These are phyloP conservation scores for Cassiopea andromeda DNA, from an alignment of 30 jellyfish, hydroid and myxozoan species.

Conservation along the genomic window DNA sequence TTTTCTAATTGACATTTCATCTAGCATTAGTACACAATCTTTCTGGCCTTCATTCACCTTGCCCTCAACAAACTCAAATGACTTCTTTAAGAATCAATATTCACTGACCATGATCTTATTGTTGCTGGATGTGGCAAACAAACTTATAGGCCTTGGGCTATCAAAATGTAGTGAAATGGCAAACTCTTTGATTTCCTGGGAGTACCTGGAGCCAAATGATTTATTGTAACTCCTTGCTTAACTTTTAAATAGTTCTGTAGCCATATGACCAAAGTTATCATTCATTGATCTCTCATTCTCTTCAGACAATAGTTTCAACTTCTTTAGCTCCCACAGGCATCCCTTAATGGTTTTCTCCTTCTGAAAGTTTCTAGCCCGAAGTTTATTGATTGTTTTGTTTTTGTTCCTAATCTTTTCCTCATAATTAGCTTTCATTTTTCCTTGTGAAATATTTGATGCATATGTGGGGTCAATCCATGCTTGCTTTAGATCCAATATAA, in stretches of 20 bases:
- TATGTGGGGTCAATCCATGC: too few species aligned
- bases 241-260: slow-evolving; percentile 4
- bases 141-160: slow-evolving; percentile 38
- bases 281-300: background rate
- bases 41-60: slow-evolving; percentile 4
- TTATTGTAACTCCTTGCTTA: background rate
- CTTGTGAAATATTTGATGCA: too few species aligned
- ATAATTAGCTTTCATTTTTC: background rate
- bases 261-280: slow-evolving; percentile 13
- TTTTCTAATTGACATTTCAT: slow-evolving; percentile 46
- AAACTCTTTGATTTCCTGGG: slow-evolving; percentile 20
- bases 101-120: slow-evolving; percentile 46
- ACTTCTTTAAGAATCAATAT: slow-evolving; percentile 39
- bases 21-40: background rate
- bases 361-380: background rate
- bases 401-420: background rate
- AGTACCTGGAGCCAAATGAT: slow-evolving; percentile 23
- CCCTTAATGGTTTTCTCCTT: background rate
- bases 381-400: background rate
- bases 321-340: background rate
- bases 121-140: slow-evolving; percentile 53
- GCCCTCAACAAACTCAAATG: slow-evolving; percentile 5
- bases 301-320: background rate
- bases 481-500: too few species aligned
- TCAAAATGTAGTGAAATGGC: slow-evolving; percentile 20